Evolutionary conservation across 2,797 vertebrate species (phyloP).

Genomic region (Lagocephalus sceleratus): DNA sequence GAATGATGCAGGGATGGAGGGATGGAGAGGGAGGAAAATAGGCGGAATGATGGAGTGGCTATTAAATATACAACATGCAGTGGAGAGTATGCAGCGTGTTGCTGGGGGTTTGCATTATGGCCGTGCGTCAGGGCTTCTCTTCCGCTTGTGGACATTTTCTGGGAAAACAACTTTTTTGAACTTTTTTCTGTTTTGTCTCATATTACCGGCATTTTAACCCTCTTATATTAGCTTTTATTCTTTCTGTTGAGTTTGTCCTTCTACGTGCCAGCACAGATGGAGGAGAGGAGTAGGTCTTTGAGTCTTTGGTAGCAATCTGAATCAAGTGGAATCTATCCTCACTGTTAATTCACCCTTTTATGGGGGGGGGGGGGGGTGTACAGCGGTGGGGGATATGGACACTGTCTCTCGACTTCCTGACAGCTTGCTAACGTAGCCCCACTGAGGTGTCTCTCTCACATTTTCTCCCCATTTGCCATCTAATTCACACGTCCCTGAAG

Average conservation of each 20-base stretch:
- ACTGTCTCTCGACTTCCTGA: conserved; percentile 61
- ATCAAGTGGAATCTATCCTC: conserved; percentile 56
- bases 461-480: conserved; percentile 71
- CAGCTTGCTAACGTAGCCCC: conserved; percentile 74
- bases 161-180: conserved; percentile 1
- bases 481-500: conserved; percentile 79
- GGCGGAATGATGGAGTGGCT: conserved; percentile 78
- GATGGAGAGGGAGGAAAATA: conserved; percentile 40
- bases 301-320: conserved; percentile 48
- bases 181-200: not conserved
- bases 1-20: conserved; percentile 42
- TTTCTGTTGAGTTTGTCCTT: not conserved
- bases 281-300: conserved; percentile 28
- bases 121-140: conserved; percentile 25
- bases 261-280: too few relatives aligned
- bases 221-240: not conserved
- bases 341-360: conserved; percentile 74
- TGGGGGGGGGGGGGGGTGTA: conserved; percentile 26
- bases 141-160: conserved; percentile 2
- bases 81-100: conserved; percentile 64
- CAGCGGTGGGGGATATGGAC: not conserved
- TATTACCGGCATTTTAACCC: not conserved
- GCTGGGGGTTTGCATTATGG: conserved; percentile 54
- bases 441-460: conserved; percentile 69
- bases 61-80: conserved; percentile 80